These are phyloP conservation scores for Pseudobourletiella spinata DNA, from an alignment of 1,140 invertebrate genomes.

Conservation along the genomic window DNA sequence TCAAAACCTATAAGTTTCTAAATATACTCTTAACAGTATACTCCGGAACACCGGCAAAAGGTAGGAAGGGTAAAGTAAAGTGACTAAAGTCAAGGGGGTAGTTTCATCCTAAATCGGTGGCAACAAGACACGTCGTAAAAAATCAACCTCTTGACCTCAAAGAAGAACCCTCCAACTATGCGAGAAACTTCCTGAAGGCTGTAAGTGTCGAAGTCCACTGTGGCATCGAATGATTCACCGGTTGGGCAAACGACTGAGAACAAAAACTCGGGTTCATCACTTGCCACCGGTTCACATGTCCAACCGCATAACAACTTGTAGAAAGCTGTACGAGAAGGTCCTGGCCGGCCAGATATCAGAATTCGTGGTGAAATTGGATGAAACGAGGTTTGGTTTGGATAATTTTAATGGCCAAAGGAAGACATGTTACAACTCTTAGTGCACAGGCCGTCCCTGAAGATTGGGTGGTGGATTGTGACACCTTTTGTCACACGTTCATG, in stretches of 20 bases:
- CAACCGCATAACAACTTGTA: background rate
- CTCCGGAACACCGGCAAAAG: no score
- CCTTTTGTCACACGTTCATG: slow-evolving; percentile 7
- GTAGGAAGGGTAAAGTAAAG: no score
- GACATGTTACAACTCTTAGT: background rate
- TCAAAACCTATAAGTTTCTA: no score
- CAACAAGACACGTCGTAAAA: no score
- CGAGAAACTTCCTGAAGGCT: no score
- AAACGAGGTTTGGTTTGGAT: background rate
- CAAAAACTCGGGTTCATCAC: slow-evolving; percentile 1
- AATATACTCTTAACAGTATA: no score
- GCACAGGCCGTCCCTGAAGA: background rate
- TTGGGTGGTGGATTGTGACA: background rate
- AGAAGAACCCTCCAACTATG: no score
- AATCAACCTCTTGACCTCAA: no score
- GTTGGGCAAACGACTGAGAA: background rate
- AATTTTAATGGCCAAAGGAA: slow-evolving; percentile 1
- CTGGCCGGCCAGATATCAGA: slow-evolving; percentile 6
- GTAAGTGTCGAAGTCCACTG: no score
- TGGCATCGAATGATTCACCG: background rate
- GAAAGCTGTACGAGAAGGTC: slow-evolving; percentile 4
- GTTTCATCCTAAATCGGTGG: no score
- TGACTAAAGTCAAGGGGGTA: no score
- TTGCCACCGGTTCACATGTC: background rate
- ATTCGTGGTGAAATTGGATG: slow-evolving; percentile 14